Evolutionary conservation across 1,140 invertebrate species (phyloP), one percentile per base, ranked within the genome.

Genomic region (Caenorhabditis tropicalis): DNA sequence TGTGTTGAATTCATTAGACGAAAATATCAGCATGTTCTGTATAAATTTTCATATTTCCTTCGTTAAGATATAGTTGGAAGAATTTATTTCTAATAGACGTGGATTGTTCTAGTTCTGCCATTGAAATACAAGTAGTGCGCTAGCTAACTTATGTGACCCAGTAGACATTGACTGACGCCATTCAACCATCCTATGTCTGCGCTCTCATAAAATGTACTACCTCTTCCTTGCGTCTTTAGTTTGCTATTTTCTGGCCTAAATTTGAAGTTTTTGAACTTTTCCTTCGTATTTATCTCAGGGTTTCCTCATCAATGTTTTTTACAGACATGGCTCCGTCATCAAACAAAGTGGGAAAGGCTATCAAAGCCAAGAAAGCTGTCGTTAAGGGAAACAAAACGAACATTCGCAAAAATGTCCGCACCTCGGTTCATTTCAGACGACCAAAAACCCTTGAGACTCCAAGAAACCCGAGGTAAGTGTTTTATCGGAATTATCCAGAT

Each of bases 361-460:
- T 70, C 19, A 12, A 82, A 31, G 81, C 81, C 83, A 86, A 86
- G 84, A 86, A 86, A 33, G 48, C 31, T 19, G 85, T 86, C 31
- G 85, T 86, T n/a, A 86, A 86, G 74, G 85, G 85, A 36, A 46
- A 81, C 24, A 79, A 82, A 36, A 48, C 58, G 4, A 43, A 46
- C 29, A 21, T 82, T n/a, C 74, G 85, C 33, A 86, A 87, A 82
- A 98, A 98, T 92, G 94, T 99, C 86, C 94, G 97, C 88, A 98
- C 96, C n/a, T 85, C 85, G n/a, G 96, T 98, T 53, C 95, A 96
- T 88, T 99, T 99, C 93, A 94, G 94, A 88, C 93, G 96, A 80
- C 97, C 97, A 7, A 96, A 95, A 88, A 98, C 97, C 33, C 94
- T 97, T 92, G 94, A 94, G 88, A 94, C 96, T 65, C 94, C 95